These are phyloP conservation scores for Chelon auratus DNA, from an alignment of 2,797 vertebrate species.

Conservation along the genomic window DNA sequence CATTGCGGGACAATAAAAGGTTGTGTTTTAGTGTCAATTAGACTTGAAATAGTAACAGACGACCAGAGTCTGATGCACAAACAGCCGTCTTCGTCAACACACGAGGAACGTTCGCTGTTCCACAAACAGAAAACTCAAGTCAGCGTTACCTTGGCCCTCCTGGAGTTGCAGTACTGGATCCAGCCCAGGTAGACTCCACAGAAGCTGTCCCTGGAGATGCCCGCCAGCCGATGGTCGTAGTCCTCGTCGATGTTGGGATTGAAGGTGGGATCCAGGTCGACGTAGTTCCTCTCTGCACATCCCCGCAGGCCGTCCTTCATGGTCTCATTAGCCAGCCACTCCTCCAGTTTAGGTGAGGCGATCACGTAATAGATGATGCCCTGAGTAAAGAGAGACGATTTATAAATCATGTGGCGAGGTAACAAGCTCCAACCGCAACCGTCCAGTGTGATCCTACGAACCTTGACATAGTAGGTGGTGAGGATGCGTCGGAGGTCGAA, in stretches of 20 bases:
- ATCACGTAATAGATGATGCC: slow-evolving; percentile 98
- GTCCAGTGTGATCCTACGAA: slow-evolving; percentile 52
- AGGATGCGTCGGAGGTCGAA: slow-evolving; percentile 97
- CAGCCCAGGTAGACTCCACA: slow-evolving; percentile 95
- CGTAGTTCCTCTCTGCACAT: slow-evolving; percentile 94
- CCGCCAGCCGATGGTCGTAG: slow-evolving; percentile 96
- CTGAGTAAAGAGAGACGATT: slow-evolving; percentile 70
- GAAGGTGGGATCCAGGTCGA: slow-evolving; percentile 98
- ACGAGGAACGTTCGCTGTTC: neutral
- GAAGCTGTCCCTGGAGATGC: slow-evolving; percentile 97
- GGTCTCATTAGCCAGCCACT: slow-evolving; percentile 96
- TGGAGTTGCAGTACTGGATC: slow-evolving; percentile 98
- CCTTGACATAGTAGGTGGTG: slow-evolving; percentile 98
- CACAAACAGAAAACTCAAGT: neutral
- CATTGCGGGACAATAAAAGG: too few species aligned
- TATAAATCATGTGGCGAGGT: neutral
- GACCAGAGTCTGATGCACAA: neutral
- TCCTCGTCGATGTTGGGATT: slow-evolving; percentile 99
- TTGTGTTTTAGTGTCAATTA: too few species aligned
- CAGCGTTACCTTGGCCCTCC: slow-evolving; percentile 88
- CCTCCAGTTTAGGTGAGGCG: slow-evolving; percentile 93
- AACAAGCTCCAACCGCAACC: too few species aligned
- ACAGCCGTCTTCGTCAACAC: too few species aligned
- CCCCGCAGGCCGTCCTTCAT: slow-evolving; percentile 94
- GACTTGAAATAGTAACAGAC: too few species aligned